Evolutionary conservation across 2,888 invertebrate species (phyloP).

Genomic region (Parthenolecanium corni): DNA sequence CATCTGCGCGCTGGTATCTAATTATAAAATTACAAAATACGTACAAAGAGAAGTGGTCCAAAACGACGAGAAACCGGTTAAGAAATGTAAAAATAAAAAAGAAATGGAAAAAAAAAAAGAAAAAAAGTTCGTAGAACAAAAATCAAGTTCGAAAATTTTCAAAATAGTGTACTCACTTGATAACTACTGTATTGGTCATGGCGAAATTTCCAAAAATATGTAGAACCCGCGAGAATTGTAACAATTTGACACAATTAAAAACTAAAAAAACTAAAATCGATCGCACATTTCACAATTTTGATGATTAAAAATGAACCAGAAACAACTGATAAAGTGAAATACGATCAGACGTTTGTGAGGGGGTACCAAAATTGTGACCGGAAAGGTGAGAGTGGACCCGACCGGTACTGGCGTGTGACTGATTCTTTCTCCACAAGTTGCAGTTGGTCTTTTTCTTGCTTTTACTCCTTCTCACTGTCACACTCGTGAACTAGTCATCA

Average conservation of each 20-base stretch:
- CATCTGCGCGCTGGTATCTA: too few relatives aligned
- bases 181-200: constrained; percentile 21
- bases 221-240: too few relatives aligned
- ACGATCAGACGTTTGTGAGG: too few relatives aligned
- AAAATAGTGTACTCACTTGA: constrained; percentile 15
- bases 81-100: not conserved
- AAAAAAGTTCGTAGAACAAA: not conserved
- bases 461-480: too few relatives aligned
- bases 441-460: not conserved
- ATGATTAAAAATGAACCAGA: not conserved
- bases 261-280: not conserved
- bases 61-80: not conserved
- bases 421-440: constrained; percentile 1
- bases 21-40: too few relatives aligned
- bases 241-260: not conserved
- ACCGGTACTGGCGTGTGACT: constrained; percentile 16
- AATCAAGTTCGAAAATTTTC: not conserved
- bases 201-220: not conserved
- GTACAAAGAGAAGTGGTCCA: too few relatives aligned
- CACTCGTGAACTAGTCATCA: too few relatives aligned
- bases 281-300: too few relatives aligned
- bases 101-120: not conserved
- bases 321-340: too few relatives aligned
- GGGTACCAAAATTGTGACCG: too few relatives aligned
- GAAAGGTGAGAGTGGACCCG: not conserved